Evolutionary conservation across 2,888 invertebrate species (phyloP), one percentile per base, ranked within the genome.

Genomic region (Pteria penguin): DNA sequence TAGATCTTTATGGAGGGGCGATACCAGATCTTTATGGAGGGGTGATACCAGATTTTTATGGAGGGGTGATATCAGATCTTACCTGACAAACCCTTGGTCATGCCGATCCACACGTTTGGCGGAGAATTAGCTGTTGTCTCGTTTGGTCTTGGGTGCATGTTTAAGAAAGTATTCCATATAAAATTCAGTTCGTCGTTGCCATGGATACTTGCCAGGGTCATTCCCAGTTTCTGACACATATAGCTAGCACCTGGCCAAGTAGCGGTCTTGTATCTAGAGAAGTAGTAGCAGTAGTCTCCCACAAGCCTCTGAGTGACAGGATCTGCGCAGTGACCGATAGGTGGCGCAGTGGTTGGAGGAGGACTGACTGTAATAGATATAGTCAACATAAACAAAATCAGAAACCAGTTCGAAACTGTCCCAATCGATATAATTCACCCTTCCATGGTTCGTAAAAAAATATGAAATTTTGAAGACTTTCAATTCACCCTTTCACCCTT

Each of bases 221-320:
- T 82, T 4, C 86, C 84, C 5, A 62, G 57, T 27, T 69, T 79
- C 65, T 76, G 72, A 74, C 87, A 87, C 2, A 71, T 52, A 58
- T 81, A 85, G 57, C 76, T 75, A 5, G 87, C 84, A 29, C 85
- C 86, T 0, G 87, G 85, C 86, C 87, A 87, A 1, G 86, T 84
- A 24, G 78, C 36, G 1, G 65, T 78, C 11, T 76, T 63, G 27
- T 72, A 70, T 18, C 78, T 73, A 8, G 72, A 73, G 11, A 80
- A 80, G 24, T 70, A 72, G 76, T 84, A 87, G 62, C 87, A 87
- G 70, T 62, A 82, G 29, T 75, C 80, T 0, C 81, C 82, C 66
- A 74, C 62, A 0, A 68, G 65, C 3, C 70, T 52, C 70, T 74
- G 68, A 5, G 22, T 62, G 0, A 45, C 68, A 2, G 76, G 61